phyloP scores from a whole-genome alignment of 2,888 invertebrate species.

The Cordylochernes scorpioides region DNA sequence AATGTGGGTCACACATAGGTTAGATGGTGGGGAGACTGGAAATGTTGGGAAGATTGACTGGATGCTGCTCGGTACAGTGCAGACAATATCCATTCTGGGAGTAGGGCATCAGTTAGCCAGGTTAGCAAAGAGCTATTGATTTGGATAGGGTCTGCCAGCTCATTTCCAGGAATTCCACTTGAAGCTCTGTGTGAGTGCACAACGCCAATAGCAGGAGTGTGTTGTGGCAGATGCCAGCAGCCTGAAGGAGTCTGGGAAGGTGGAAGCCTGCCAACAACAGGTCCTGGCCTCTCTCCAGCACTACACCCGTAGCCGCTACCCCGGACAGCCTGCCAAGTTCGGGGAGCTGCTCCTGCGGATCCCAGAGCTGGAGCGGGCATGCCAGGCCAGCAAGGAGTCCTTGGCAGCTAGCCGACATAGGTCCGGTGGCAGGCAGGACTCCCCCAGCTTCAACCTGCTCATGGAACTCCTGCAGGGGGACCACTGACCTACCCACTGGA shows the following conservation, averaged over 20 bases:
- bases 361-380: constrained; percentile 77
- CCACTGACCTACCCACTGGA: no score
- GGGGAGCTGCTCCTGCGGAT: constrained; percentile 72
- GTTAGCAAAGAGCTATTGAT: no score
- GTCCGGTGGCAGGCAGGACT: constrained; percentile 67
- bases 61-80: no score
- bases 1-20: no score
- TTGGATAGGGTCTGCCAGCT: no score
- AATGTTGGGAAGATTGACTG: no score
- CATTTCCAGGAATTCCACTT: no score
- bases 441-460: constrained; percentile 68
- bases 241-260: constrained; percentile 70
- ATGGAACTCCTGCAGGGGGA: constrained; percentile 84
- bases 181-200: no score
- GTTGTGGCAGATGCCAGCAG: constrained; percentile 55
- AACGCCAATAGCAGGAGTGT: no score
- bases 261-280: constrained; percentile 74
- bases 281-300: constrained; percentile 70
- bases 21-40: no score
- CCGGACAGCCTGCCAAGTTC: constrained; percentile 75
- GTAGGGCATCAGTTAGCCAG: no score
- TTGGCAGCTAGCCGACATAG: constrained; percentile 54
- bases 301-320: constrained; percentile 70
- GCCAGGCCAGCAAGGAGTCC: constrained; percentile 84
- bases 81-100: no score